Base-by-base conservation (phyloP, 2,888 invertebrate genomes). In the Drosophila lacicola region DNA sequence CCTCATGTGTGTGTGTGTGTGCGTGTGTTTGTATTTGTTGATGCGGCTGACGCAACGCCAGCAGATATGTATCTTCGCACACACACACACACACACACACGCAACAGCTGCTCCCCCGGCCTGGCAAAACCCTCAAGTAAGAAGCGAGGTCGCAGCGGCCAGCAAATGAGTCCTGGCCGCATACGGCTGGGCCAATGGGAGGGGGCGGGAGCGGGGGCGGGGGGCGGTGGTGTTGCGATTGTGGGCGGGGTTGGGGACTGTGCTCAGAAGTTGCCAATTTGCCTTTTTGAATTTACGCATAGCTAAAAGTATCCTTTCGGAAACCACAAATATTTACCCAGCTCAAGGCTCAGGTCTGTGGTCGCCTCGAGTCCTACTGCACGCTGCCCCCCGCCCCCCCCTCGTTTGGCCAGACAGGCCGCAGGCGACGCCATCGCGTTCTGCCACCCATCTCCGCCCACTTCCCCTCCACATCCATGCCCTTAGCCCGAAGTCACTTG, bases 301-400 rank as follows among this genome's bases (percentile, higher is more conserved):
- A 87, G 88, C 85, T 86, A 87, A 82, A 84, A 86, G 86, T 90
- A 90, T 90, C 88, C 90, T 82, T 90, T 89, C 82, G 82, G 82
- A 88, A 90, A 89, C 91, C 90, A 90, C 91, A 91, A 91, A 91
- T 91, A 91, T 91, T 91, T 91, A 90, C 90, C 89, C 89, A 89
- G 91, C 91, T 90, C 90, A 89, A 90, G 88, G 88, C 85, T 73
- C 82, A 82, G 88, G 79, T 82, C 84, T 84, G 84, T 78, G 83
- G 84, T 87, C 70, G 82, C 88, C 88, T 70, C 67, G 53, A 64
- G 77, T 67, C 73, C 69, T 77, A 53, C 71, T 54, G 55, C 49
- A 54, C 39, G 37, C 19, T 41, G 5, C 10, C n/a, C 37, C 2
- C 33, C 21, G 17, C 17, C 1, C 39, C 10, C 29, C 50, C 3